Evolutionary conservation across 2,113 vertebrate species (phyloP), one percentile per base, ranked within the genome.

Genomic region (Tympanuchus pallidicinctus): DNA sequence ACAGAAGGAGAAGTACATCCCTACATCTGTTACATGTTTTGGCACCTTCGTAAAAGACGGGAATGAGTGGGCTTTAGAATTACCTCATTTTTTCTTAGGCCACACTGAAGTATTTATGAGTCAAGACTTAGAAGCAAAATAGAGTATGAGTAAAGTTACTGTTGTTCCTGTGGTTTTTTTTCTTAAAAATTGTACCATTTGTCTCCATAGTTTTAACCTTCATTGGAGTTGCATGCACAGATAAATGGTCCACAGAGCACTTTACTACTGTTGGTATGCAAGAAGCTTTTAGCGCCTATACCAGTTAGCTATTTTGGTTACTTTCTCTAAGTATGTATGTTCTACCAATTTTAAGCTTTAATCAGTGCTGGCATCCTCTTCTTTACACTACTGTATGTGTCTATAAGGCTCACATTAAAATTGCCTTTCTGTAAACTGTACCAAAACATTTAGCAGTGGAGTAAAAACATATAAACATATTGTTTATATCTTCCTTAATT

Each of bases 71-170:
- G 60, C 50, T 69, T 91, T 81, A 59, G 28, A 43, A 64, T 90
- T 90, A 71, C 27, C 36, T 93, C 25, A 43, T 69, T 76, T 86
- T 75, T 47, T 65, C 20, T 75, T 82, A 76, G 63, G 56, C 57
- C 45, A 52, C 64, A 73, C 32, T 66, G 50, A 92, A 80, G 20
- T 70, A 8, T 84, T 61, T 57, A 30, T 82, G 56, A 94, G 67
- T 88, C 79, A 88, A 64, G 54, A 76, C 63, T 79, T 83, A 73
- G 73, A 94, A 85, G 74, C 72, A 88, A 82, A 81, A 48, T 3
- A n/a, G 38, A 72, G 12, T 65, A 83, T 69, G 54, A 84, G 21
- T 85, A 56, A 91, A 76, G 36, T 63, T 72, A 47, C 16, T 13
- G 45, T 86, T 90, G 36, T 84, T 79, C 20, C 38, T 47, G 52